Evolutionary conservation across 2,888 invertebrate species (phyloP), one percentile per base, ranked within the genome.

Genomic region (Pheosia gnoma): DNA sequence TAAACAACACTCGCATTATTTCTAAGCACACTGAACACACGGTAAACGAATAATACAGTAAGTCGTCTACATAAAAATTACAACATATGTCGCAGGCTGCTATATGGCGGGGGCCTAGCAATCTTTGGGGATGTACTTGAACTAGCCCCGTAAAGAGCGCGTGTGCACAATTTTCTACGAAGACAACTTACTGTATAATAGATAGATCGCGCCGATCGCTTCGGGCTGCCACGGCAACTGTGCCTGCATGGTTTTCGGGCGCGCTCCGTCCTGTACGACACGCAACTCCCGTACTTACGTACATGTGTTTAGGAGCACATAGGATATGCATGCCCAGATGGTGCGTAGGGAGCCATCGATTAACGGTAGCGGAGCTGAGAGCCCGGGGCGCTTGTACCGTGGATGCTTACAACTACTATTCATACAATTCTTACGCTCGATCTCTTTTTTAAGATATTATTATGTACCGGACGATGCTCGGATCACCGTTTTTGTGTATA

Each of bases 301-400:
- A 70, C 72, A 66, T 70, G 70, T 72, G 60, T 58, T 25, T 25
- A 59, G 25, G 52, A 51, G 63, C 60, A 66, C 71, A 70, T 62
- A 73, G 78, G 75, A 81, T 82, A 85, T 89, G 89, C 89, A 90
- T 90, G 89, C 87, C 88, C 88, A 86, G 87, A 89, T 85, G 71
- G 61, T 66, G 63, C 63, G 62, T 70, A 69, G 70, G 71, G 71
- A 41, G 67, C 58, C 13, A 61, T 70, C 65, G 71, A 62, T 67
- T 59, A 13, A 58, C 57, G 66, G 65, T 74, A 73, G 73, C 68
- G 60, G 75, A 4, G 41, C 38, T 38, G 80, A 41, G 11, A 8
- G 38, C 9, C 56, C 41, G 56, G 3, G 56, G 83, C 70, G 84
- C 85, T 85, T 84, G 82, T 80, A 80, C 59, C 69, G 77, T 79